Evolutionary conservation across 2,888 invertebrate genomes (phyloP).

Genomic region (Drosophila heteroneura): DNA sequence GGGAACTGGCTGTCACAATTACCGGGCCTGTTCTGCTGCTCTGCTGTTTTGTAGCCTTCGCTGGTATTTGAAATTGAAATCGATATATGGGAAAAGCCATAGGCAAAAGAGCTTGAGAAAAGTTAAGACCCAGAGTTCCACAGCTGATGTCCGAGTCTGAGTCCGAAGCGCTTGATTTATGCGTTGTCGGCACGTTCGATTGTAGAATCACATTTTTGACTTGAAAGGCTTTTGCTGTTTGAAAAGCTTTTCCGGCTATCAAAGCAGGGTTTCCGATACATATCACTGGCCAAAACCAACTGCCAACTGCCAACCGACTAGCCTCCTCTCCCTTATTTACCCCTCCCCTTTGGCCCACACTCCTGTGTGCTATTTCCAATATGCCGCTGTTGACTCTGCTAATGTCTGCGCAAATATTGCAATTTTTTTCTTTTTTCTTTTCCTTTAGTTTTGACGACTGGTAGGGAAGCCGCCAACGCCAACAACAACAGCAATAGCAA

Average conservation of each 20-base stretch:
- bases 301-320: neutral
- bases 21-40: slow-evolving; percentile 9
- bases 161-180: slow-evolving; percentile 60
- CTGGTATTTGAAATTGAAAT: slow-evolving; percentile 44
- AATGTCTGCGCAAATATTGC: slow-evolving; percentile 75
- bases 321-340: too few species aligned
- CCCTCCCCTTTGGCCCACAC: neutral
- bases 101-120: slow-evolving; percentile 17
- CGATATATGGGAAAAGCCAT: slow-evolving; percentile 6
- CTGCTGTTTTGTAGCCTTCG: slow-evolving; percentile 9
- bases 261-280: slow-evolving; percentile 63
- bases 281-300: slow-evolving; percentile 10
- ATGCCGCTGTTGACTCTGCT: slow-evolving; percentile 69
- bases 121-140: slow-evolving; percentile 38
- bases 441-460: slow-evolving; percentile 15
- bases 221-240: slow-evolving; percentile 67
- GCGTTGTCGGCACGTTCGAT: slow-evolving; percentile 55
- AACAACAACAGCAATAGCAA: neutral
- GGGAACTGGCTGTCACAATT: slow-evolving; percentile 43
- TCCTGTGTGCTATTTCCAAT: slow-evolving; percentile 49
- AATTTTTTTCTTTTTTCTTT: slow-evolving; percentile 36
- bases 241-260: slow-evolving; percentile 66
- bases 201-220: slow-evolving; percentile 42
- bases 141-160: slow-evolving; percentile 34
- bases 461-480: slow-evolving; percentile 43